Evolutionary conservation across 2,113 vertebrate genomes (phyloP).

Genomic region (Tetrao urogallus): DNA sequence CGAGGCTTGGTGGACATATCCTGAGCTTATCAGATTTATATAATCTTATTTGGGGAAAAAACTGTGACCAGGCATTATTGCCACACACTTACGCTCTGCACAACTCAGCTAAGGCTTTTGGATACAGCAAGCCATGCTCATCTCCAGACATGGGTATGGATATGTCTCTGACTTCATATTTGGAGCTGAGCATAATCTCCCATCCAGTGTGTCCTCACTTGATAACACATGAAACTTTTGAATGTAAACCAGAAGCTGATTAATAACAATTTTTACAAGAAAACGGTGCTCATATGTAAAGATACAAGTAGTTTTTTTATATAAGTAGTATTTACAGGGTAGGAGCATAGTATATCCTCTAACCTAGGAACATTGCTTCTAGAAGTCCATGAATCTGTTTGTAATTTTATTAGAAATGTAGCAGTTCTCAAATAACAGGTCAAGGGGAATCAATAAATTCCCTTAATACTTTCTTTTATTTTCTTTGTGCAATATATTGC

Average conservation of each 20-base stretch:
- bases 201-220: not conserved
- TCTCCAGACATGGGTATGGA: not conserved
- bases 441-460: not conserved
- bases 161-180: rapidly evolving
- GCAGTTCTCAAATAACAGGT: not conserved
- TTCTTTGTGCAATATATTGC: not conserved
- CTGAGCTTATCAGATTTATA: not conserved
- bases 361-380: not conserved
- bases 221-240: not conserved
- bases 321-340: not conserved
- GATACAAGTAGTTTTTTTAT: not conserved
- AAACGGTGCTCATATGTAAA: not conserved
- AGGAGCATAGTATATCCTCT: not conserved
- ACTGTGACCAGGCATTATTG: not conserved
- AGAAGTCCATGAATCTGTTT: not conserved
- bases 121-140: not conserved
- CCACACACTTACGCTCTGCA: not conserved
- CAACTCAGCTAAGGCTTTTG: not conserved
- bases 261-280: not conserved
- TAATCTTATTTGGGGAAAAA: not conserved
- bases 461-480: not conserved
- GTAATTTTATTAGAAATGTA: not conserved
- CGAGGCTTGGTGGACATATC: not conserved
- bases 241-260: not conserved
- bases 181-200: not conserved